A percentile compares a stretch with the other conserved stretches of the same genome.
Evolutionary conservation across 2,113 vertebrate genomes (phyloP).

Genomic region (Apteryx owenii): DNA sequence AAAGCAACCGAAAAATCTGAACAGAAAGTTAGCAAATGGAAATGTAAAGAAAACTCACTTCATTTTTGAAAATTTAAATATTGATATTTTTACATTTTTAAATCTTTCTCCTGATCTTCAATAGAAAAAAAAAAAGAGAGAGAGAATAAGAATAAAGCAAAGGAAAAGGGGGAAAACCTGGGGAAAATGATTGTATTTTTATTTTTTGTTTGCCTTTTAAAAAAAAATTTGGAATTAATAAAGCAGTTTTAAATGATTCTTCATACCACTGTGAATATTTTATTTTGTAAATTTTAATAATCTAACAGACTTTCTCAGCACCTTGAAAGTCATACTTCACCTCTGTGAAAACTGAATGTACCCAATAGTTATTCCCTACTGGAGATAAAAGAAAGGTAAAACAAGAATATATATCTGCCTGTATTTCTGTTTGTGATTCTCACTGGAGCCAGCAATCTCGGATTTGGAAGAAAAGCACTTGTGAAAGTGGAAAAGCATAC

Average conservation of each 20-base stretch:
- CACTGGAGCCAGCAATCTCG: neutral
- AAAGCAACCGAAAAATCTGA: neutral
- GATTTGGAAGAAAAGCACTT: neutral
- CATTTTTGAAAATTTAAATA: neutral
- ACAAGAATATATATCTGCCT: neutral
- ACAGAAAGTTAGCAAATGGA: neutral
- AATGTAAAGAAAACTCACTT: neutral
- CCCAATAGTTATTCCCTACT: neutral
- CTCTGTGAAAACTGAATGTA: neutral
- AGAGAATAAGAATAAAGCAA: neutral
- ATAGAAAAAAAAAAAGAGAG: neutral
- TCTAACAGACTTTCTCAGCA: neutral
- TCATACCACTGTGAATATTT: neutral
- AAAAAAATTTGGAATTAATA: neutral
- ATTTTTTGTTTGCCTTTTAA: neutral
- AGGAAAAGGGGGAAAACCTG: rapidly evolving
- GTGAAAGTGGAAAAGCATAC: neutral
- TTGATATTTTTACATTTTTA: neutral
- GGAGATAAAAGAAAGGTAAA: neutral
- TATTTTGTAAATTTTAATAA: neutral
- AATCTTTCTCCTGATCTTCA: neutral
- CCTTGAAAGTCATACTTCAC: neutral
- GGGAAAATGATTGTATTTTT: neutral
- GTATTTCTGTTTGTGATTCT: neutral
- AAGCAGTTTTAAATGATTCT: neutral